Base-by-base conservation (phyloP, 2,113 vertebrate genomes). In the Aix galericulata region DNA sequence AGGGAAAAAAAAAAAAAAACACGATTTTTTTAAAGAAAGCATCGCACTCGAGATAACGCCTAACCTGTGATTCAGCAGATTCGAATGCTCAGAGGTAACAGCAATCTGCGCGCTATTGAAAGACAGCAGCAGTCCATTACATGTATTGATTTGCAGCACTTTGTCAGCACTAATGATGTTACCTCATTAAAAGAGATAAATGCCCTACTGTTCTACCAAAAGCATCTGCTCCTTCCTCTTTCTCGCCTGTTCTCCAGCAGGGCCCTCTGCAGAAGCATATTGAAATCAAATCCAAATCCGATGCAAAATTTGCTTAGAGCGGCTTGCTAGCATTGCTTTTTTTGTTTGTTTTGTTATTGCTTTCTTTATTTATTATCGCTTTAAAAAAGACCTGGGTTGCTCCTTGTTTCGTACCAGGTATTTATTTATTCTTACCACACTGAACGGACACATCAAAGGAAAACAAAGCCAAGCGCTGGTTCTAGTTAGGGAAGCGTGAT, bases 121-220 rank as follows among this genome's bases (percentile, higher is more conserved):
- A 96, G 92, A 95, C 79, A 97, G 95, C 80, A 84, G 87, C 88
- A 97, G 98, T 97, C 97, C 97, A 97, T 97, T 97, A 97, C 40
- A 48, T 5, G 50, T 97, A 98, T 98, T 88, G 98, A 98, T 98
- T 96, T 96, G 69, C 95, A 95, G 95, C 96, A 98, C 97, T 98
- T 96, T 97, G 97, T 98, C 97, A 97, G 96, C 95, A 93, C 95
- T 98, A 98, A 98, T 97, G 94, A 98, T 97, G 97, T 97, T 97
- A 98, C 98, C 98, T 98, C 97, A 97, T 98, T 98, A 98, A 98
- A 97, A 98, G 96, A 98, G 97, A 98, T 95, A 98, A 98, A 98
- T 97, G 97, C 93, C 88, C 94, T 93, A 97, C 96, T 94, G 96
- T 97, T 97, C 94, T 91, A 97, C 93, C 94, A 94, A 94, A 96